A percentile compares a stretch with the other conserved stretches of the same genome.
phyloP scores from a whole-genome alignment of 2,797 vertebrate genomes.

The Myotis daubentonii region DNA sequence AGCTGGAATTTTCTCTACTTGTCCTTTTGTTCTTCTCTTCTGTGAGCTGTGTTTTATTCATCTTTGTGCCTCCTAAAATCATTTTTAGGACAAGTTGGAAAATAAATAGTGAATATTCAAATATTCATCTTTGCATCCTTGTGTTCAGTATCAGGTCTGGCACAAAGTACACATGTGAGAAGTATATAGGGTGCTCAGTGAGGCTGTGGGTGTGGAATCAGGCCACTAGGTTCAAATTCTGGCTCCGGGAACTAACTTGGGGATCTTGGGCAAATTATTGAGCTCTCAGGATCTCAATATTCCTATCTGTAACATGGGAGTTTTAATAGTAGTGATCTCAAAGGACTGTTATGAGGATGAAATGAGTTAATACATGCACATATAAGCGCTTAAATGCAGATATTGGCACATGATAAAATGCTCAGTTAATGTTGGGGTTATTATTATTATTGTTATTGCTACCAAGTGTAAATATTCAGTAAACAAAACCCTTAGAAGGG shows the following conservation, averaged over 20 bases:
- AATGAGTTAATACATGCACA: not conserved
- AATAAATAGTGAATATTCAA: not conserved
- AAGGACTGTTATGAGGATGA: not conserved
- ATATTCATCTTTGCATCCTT: not conserved
- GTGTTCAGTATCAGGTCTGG: not conserved
- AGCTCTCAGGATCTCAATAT: not conserved
- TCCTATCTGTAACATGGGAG: not conserved
- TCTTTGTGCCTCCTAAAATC: not conserved
- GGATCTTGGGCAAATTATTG: not conserved
- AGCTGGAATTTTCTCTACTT: conserved; percentile 26
- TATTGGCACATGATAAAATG: not conserved
- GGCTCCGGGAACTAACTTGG: not conserved
- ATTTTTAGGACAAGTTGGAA: not conserved
- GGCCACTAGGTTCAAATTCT: not conserved
- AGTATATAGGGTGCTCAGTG: not conserved
- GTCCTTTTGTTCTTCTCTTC: not conserved
- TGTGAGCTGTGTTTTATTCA: conserved; percentile 9
- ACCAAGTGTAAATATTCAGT: not conserved
- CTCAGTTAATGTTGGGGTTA: not conserved
- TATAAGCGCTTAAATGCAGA: not conserved
- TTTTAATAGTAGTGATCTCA: not conserved
- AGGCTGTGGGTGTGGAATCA: not conserved
- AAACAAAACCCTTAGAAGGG: not conserved
- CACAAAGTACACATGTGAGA: not conserved
- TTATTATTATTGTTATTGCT: not conserved